These are phyloP conservation scores for Yasuhikotakia modesta DNA, from an alignment of 2,797 vertebrate species.

Conservation along the genomic window DNA sequence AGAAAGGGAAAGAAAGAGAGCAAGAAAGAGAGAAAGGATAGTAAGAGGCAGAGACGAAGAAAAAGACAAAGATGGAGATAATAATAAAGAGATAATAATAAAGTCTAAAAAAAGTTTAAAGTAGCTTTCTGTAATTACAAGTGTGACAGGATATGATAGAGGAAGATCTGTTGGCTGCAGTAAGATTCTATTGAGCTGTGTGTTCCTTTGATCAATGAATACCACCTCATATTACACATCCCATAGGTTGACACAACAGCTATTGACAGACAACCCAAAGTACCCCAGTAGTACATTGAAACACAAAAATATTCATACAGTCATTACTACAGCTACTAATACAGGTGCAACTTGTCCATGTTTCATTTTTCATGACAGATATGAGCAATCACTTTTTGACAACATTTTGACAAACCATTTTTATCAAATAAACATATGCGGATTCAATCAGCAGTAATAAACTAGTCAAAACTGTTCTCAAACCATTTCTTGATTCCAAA, in stretches of 20 bases:
- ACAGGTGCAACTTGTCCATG: neutral
- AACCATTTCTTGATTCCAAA: neutral
- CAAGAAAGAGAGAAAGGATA: neutral
- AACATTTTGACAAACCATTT: neutral
- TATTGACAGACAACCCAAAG: neutral
- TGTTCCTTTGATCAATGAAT: conserved; percentile 50
- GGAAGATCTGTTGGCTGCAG: conserved; percentile 27
- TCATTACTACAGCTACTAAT: neutral
- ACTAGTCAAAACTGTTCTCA: neutral
- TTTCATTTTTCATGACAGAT: no score
- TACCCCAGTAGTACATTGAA: neutral
- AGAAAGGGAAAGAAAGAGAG: neutral
- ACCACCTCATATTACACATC: conserved; percentile 18
- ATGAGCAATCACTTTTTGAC: no score
- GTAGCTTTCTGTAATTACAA: conserved; percentile 53
- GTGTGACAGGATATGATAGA: conserved; percentile 53
- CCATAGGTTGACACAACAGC: conserved; percentile 13
- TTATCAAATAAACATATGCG: neutral
- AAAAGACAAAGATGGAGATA: neutral
- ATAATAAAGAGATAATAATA: conserved; percentile 11
- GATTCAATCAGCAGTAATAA: neutral
- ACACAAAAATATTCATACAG: no score
- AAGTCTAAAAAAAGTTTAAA: conserved; percentile 33
- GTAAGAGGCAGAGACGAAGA: no score
- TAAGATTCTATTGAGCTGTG: conserved; percentile 27